These are phyloP conservation scores for Epistrophe eligans DNA, from an alignment of 2,888 invertebrate genomes.

Conservation along the genomic window DNA sequence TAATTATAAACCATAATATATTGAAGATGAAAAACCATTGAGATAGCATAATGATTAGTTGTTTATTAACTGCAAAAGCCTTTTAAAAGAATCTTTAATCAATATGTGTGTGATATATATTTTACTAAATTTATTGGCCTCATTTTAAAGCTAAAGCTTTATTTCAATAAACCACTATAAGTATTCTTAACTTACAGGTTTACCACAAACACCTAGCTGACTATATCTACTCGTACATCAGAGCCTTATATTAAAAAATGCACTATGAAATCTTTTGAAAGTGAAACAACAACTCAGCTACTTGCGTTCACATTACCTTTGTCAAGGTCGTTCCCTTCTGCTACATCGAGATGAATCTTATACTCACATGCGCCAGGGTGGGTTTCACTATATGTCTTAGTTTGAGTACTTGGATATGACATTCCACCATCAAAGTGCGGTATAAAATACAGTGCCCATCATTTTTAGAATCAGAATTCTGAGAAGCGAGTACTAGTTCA, in stretches of 20 bases:
- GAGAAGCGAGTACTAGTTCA: conserved; percentile 80
- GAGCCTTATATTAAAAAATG: background rate
- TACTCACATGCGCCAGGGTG: conserved; percentile 30
- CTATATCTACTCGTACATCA: background rate
- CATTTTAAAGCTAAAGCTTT: conserved; percentile 15
- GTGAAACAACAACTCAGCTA: conserved; percentile 37
- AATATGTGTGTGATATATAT: background rate
- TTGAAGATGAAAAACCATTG: background rate
- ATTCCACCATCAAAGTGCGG: conserved; percentile 22
- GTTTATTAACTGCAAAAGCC: background rate
- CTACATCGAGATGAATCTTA: conserved; percentile 35
- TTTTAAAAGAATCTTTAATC: background rate
- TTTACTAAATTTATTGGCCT: conserved; percentile 22
- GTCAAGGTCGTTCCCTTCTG: conserved; percentile 72
- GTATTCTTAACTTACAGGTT: conserved; percentile 29
- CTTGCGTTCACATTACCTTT: conserved; percentile 49
- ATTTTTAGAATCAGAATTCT: conserved; percentile 77
- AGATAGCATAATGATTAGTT: background rate
- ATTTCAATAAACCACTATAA: conserved; percentile 49
- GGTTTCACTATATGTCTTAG: conserved; percentile 25
- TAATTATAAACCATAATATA: too few relatives aligned
- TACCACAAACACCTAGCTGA: conserved; percentile 16
- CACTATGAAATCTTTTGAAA: conserved; percentile 31
- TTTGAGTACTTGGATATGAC: conserved; percentile 6
- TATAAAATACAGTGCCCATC: conserved; percentile 64